Evolutionary conservation across 2,888 invertebrate genomes (phyloP).

Genomic region (Bimastos eiseni): DNA sequence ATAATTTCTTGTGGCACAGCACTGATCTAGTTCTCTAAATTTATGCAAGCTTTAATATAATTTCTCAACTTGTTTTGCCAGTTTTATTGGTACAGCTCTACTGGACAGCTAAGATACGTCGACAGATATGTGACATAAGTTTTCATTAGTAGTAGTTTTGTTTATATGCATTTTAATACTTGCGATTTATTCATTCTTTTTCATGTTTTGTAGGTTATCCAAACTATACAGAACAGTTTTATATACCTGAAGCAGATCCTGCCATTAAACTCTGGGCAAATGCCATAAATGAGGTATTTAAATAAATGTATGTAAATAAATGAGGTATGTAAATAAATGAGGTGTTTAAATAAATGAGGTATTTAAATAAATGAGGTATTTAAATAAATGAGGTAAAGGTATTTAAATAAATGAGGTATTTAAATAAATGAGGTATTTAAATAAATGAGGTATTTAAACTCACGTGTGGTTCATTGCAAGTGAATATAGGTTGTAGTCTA

Average conservation of each 20-base stretch:
- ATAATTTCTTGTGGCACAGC: too few species aligned
- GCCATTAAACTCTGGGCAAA: slow-evolving; percentile 40
- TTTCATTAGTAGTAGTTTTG: not conserved
- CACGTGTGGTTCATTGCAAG: not conserved
- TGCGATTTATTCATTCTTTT: not conserved
- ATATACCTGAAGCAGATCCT: slow-evolving; percentile 40
- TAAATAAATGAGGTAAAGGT: slow-evolving; percentile 41
- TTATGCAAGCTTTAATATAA: too few species aligned
- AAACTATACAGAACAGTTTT: slow-evolving; percentile 40
- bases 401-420: slow-evolving; percentile 38
- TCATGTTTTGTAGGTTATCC: slow-evolving; percentile 39
- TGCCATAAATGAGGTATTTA: slow-evolving; percentile 40
- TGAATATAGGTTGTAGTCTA: not conserved
- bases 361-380: slow-evolving; percentile 38
- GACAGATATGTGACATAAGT: not conserved
- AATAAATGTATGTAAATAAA: slow-evolving; percentile 38
- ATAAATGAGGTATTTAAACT: slow-evolving; percentile 40
- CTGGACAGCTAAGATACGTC: not conserved
- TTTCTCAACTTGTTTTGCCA: too few species aligned
- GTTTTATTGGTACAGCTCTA: too few species aligned
- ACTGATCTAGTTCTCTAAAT: too few species aligned
- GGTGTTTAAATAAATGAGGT: slow-evolving; percentile 41
- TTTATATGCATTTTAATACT: slow-evolving; percentile 1
- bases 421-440: slow-evolving; percentile 37
- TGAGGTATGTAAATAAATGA: slow-evolving; percentile 41